Evolutionary conservation across 2,888 invertebrate genomes (phyloP).

Genomic region (Fragum sueziense): DNA sequence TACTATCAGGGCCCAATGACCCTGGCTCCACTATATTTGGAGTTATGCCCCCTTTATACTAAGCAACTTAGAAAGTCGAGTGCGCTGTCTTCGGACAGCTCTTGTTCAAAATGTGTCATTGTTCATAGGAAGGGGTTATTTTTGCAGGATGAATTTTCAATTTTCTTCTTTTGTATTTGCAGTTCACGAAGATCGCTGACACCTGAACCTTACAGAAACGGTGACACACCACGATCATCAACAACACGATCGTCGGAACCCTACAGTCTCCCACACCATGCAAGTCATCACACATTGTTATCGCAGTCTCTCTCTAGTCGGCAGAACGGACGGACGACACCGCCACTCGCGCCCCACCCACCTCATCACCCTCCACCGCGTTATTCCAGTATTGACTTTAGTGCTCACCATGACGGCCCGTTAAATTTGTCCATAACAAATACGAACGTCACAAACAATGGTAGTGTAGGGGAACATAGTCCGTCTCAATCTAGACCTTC

Average conservation of each 20-base stretch:
- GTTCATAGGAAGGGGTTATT: too few relatives aligned
- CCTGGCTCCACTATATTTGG: too few relatives aligned
- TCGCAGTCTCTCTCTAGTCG: constrained; percentile 36
- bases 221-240: constrained; percentile 40
- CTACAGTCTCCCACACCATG: constrained; percentile 18
- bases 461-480: constrained; percentile 40
- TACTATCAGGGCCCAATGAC: too few relatives aligned
- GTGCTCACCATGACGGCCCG: constrained; percentile 65
- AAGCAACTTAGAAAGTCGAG: too few relatives aligned
- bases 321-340: constrained; percentile 46
- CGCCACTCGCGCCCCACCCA: constrained; percentile 46
- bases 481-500: constrained; percentile 70
- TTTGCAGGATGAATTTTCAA: too few relatives aligned
- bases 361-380: constrained; percentile 49
- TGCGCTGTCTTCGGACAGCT: too few relatives aligned
- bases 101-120: too few relatives aligned
- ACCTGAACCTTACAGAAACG: constrained; percentile 62
- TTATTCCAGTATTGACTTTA: constrained; percentile 51
- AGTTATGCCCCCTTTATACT: too few relatives aligned
- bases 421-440: constrained; percentile 72
- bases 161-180: constrained; percentile 36
- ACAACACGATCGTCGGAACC: constrained; percentile 39
- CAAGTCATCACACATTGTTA: constrained; percentile 23
- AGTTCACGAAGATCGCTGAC: constrained; percentile 42
- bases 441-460: constrained; percentile 39